phyloP scores from a whole-genome alignment of 2,888 invertebrate species.

The Apodemia mormo region DNA sequence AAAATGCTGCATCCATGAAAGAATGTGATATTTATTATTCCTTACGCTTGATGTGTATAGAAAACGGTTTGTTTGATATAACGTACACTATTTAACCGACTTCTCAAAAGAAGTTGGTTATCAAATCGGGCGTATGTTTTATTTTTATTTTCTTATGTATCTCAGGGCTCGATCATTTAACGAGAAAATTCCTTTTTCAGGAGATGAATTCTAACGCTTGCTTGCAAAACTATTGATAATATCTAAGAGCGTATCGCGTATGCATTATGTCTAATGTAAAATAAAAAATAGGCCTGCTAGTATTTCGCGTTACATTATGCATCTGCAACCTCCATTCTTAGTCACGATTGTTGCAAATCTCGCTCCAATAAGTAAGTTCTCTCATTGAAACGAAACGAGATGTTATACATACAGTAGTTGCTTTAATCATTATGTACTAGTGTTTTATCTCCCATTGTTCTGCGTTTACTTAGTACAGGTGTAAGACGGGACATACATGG shows the following conservation, averaged over 20 bases:
- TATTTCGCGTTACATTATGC: constrained; percentile 21
- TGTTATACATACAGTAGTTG: constrained; percentile 36
- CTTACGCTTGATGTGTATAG: neutral
- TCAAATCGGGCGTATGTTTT: too few species aligned
- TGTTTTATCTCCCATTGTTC: constrained; percentile 50
- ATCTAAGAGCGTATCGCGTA: neutral
- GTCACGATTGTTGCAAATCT: constrained; percentile 36
- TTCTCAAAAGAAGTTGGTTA: too few species aligned
- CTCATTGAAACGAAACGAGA: constrained; percentile 34
- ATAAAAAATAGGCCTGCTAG: constrained; percentile 1
- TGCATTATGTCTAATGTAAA: neutral
- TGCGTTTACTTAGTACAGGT: constrained; percentile 34
- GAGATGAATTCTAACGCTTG: too few species aligned
- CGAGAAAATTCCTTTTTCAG: too few species aligned
- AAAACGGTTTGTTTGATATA: neutral
- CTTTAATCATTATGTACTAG: constrained; percentile 41
- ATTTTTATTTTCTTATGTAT: too few species aligned
- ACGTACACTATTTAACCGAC: too few species aligned
- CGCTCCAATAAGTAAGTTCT: constrained; percentile 32
- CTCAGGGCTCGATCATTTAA: too few species aligned
- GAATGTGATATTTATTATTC: neutral
- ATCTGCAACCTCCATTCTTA: constrained; percentile 30
- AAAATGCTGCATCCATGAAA: neutral
- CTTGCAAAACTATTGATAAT: neutral
- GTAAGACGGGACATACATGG: constrained; percentile 21